Evolutionary conservation across 2,888 invertebrate species (phyloP).

Genomic region (Macaria liturata): DNA sequence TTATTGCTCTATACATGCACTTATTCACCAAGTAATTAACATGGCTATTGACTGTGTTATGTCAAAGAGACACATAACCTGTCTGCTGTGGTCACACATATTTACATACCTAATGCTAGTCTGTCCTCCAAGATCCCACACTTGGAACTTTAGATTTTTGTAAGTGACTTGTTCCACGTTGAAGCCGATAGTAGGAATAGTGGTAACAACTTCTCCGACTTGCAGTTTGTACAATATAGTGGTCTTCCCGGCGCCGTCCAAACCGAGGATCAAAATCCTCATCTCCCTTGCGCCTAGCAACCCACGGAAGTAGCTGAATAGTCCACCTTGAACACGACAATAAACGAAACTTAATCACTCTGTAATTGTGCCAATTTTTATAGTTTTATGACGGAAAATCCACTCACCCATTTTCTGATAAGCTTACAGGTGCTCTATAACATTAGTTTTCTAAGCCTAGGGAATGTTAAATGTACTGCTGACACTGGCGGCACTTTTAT

Average conservation of each 20-base stretch:
- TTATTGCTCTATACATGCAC: no score
- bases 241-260: slow-evolving; percentile 99
- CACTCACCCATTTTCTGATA: slow-evolving; percentile 75
- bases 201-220: slow-evolving; percentile 99
- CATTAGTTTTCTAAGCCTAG: slow-evolving; percentile 63
- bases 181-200: slow-evolving; percentile 98
- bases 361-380: slow-evolving; percentile 33
- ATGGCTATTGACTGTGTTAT: not conserved
- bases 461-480: slow-evolving; percentile 51
- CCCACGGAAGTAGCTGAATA: slow-evolving; percentile 98
- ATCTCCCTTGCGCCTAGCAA: slow-evolving; percentile 98
- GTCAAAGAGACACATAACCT: not conserved
- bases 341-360: slow-evolving; percentile 24
- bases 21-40: not conserved
- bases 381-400: slow-evolving; percentile 42
- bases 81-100: not conserved
- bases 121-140: slow-evolving; percentile 99
- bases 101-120: slow-evolving; percentile 95
- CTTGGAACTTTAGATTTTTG: slow-evolving; percentile 99
- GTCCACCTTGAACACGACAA: slow-evolving; percentile 88
- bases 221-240: slow-evolving; percentile 99
- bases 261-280: slow-evolving; percentile 97
- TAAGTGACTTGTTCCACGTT: slow-evolving; percentile 99
- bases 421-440: slow-evolving; percentile 63
- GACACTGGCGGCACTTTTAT: slow-evolving; percentile 44